A percentile compares a stretch with the other conserved stretches of the same genome.
Evolutionary conservation across 2,797 vertebrate species (phyloP).

Genomic region (Fringilla coelebs): DNA sequence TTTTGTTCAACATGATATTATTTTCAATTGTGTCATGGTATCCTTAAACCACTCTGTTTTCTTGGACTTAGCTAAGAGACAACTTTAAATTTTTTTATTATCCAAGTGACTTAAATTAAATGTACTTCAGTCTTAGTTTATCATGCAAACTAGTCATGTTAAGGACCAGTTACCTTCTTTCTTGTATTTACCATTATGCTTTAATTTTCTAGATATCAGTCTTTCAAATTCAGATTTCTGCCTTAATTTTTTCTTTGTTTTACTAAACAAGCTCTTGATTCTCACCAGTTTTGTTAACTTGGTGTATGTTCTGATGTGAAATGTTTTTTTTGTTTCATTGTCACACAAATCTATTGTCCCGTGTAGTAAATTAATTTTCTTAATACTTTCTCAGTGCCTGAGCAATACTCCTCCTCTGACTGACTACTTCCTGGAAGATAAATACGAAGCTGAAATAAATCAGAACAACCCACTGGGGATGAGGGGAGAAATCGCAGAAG

Average conservation of each 20-base stretch:
- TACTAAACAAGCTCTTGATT: rapidly evolving
- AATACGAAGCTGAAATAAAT: constrained; percentile 94
- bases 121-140: neutral
- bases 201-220: neutral
- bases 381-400: constrained; percentile 82
- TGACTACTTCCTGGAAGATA: constrained; percentile 92
- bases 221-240: neutral
- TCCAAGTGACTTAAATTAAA: neutral
- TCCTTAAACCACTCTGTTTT: neutral
- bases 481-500: constrained; percentile 96
- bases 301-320: neutral
- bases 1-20: neutral
- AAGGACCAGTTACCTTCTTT: neutral
- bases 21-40: neutral
- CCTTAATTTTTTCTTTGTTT: neutral
- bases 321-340: neutral
- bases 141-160: neutral
- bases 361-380: neutral
- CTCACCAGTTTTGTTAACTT: neutral
- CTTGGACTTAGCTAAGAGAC: neutral
- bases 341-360: neutral
- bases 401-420: constrained; percentile 92
- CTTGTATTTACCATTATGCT: neutral
- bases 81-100: neutral
- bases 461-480: constrained; percentile 93